Evolutionary conservation across 2,113 vertebrate genomes (phyloP).

Genomic region (Bos indicus): DNA sequence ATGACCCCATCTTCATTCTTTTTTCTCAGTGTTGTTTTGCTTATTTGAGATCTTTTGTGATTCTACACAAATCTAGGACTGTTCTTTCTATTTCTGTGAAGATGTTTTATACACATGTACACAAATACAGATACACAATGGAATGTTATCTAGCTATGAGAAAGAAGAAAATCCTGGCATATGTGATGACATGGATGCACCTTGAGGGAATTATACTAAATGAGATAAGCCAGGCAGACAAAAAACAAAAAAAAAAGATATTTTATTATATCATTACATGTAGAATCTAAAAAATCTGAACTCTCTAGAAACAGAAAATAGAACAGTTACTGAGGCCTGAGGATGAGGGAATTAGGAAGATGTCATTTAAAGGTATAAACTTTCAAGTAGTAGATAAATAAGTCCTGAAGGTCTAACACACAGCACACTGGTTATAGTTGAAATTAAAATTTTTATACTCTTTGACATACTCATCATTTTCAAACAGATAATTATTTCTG

Average conservation of each 20-base stretch:
- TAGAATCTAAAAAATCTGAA: not conserved
- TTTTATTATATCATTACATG: not conserved
- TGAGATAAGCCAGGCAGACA: not conserved
- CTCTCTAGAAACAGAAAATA: not conserved
- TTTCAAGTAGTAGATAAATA: not conserved
- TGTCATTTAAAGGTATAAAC: not conserved
- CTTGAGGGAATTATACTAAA: not conserved
- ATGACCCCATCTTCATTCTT: not conserved
- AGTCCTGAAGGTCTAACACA: not conserved
- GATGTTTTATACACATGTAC: not conserved
- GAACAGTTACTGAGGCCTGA: not conserved
- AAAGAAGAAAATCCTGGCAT: not conserved
- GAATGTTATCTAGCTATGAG: not conserved
- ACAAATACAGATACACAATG: not conserved
- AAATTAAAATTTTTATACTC: not conserved
- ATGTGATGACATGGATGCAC: not conserved
- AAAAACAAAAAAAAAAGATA: not conserved
- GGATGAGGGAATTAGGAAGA: not conserved
- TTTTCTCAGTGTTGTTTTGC: not conserved
- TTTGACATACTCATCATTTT: not conserved
- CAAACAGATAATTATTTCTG: not conserved
- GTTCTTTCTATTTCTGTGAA: not conserved
- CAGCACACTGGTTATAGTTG: not conserved
- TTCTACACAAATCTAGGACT: not conserved
- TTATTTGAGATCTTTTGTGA: not conserved